These are phyloP conservation scores for Thecocarcelia acutangulata DNA, from an alignment of 2,888 invertebrate genomes.

Conservation along the genomic window DNA sequence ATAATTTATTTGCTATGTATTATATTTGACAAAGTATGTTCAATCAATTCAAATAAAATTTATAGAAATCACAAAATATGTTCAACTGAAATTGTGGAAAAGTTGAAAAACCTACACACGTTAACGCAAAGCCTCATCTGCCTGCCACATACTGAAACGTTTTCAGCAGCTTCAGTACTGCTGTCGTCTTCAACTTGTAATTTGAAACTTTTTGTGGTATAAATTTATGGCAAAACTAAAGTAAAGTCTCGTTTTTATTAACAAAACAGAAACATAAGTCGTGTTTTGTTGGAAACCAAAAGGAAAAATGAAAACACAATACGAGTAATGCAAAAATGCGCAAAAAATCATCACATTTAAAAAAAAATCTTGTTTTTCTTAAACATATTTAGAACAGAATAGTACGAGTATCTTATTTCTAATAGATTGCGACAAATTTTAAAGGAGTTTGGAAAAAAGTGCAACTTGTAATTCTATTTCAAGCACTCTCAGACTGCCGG, in stretches of 20 bases:
- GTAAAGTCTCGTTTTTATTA: slow-evolving; percentile 59
- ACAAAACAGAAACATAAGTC: slow-evolving; percentile 62
- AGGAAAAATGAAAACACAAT: slow-evolving; percentile 40
- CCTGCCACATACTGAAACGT: slow-evolving; percentile 12
- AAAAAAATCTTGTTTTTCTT: slow-evolving; percentile 37
- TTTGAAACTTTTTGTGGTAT: slow-evolving; percentile 49
- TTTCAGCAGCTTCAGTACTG: slow-evolving; percentile 19
- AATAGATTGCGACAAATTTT: slow-evolving; percentile 63
- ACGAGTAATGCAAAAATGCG: slow-evolving; percentile 15
- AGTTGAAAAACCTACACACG: slow-evolving; percentile 56
- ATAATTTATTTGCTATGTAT: slow-evolving; percentile 59
- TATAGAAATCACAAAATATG: slow-evolving; percentile 55
- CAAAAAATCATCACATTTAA: slow-evolving; percentile 14
- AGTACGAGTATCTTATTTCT: slow-evolving; percentile 65
- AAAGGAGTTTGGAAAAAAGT: slow-evolving; percentile 45
- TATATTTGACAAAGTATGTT: slow-evolving; percentile 63
- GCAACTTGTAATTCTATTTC: slow-evolving; percentile 26
- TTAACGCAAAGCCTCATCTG: slow-evolving; percentile 33
- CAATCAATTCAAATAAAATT: slow-evolving; percentile 67
- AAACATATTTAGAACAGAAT: slow-evolving; percentile 51
- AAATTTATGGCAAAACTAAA: slow-evolving; percentile 65
- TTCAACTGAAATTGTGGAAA: slow-evolving; percentile 21
- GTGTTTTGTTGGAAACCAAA: slow-evolving; percentile 48
- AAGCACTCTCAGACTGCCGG: slow-evolving; percentile 2
- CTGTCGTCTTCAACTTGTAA: slow-evolving; percentile 51